phyloP scores from a whole-genome alignment of 2,888 invertebrate species.

The Apantesis nais region DNA sequence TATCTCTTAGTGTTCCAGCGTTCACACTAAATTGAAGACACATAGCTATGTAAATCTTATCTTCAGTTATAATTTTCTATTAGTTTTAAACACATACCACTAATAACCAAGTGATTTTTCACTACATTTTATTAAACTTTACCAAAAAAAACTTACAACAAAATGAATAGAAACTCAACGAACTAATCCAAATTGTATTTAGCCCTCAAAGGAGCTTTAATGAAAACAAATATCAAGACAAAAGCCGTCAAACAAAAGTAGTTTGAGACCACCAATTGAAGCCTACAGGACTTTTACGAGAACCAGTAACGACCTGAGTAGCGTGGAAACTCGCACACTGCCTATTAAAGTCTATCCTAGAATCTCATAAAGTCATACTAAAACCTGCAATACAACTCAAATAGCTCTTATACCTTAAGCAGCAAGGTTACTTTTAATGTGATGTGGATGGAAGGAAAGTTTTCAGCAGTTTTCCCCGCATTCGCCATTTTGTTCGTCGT shows the following conservation, averaged over 20 bases:
- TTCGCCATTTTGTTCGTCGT: constrained; percentile 79
- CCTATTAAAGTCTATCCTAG: constrained; percentile 80
- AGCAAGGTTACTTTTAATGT: constrained; percentile 54
- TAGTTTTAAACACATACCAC: not conserved
- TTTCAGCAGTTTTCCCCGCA: constrained; percentile 58
- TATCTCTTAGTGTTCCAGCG: not conserved
- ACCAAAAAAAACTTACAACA: not conserved
- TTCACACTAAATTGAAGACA: not conserved
- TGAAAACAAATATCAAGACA: constrained; percentile 30
- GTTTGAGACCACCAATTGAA: constrained; percentile 49
- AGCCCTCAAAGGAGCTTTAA: constrained; percentile 20
- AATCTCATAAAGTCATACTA: constrained; percentile 65
- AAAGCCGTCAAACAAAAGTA: constrained; percentile 45
- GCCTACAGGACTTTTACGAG: constrained; percentile 71
- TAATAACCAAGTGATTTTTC: not conserved
- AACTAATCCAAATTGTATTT: constrained; percentile 9
- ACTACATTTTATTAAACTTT: not conserved
- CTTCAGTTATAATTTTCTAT: not conserved
- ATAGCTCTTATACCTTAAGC: constrained; percentile 48
- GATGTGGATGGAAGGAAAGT: constrained; percentile 37
- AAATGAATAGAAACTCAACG: not conserved
- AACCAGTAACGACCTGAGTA: constrained; percentile 69
- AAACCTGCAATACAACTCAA: constrained; percentile 39
- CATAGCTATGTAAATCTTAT: not conserved
- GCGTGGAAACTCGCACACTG: constrained; percentile 67